phyloP scores from a whole-genome alignment of 2,113 vertebrate species.

The Labeo catla region DNA sequence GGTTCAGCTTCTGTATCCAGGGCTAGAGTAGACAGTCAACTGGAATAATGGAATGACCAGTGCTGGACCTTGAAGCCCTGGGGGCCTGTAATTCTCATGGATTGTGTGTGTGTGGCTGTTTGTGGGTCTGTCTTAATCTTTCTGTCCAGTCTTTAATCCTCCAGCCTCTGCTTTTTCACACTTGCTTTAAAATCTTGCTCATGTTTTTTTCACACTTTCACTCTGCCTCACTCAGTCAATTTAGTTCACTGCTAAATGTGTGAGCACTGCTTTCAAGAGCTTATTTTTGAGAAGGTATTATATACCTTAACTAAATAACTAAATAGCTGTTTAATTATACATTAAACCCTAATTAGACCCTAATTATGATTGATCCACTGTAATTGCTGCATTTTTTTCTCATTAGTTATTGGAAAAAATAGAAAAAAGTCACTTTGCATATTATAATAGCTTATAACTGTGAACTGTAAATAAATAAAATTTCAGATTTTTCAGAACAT shows the following conservation, averaged over 20 bases:
- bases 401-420: neutral
- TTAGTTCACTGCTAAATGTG: neutral
- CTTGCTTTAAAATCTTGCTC: neutral
- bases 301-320: neutral
- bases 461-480: neutral
- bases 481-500: neutral
- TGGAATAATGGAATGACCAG: conserved; percentile 24
- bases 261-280: neutral
- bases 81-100: conserved; percentile 3
- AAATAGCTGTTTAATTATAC: neutral
- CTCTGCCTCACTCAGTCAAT: neutral
- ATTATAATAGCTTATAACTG: neutral
- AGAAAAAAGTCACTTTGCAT: neutral
- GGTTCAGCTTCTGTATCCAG: conserved; percentile 14
- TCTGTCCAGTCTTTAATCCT: neutral
- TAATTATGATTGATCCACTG: neutral
- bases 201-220: neutral
- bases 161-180: neutral
- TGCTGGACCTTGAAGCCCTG: neutral
- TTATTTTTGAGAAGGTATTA: neutral
- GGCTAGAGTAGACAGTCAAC: conserved; percentile 22
- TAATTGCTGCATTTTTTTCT: neutral
- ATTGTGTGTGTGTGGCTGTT: neutral
- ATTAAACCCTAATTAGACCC: neutral
- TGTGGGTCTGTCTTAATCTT: neutral